These are phyloP conservation scores for Prunella himalayana DNA, from an alignment of 2,113 vertebrate genomes.

Conservation along the genomic window DNA sequence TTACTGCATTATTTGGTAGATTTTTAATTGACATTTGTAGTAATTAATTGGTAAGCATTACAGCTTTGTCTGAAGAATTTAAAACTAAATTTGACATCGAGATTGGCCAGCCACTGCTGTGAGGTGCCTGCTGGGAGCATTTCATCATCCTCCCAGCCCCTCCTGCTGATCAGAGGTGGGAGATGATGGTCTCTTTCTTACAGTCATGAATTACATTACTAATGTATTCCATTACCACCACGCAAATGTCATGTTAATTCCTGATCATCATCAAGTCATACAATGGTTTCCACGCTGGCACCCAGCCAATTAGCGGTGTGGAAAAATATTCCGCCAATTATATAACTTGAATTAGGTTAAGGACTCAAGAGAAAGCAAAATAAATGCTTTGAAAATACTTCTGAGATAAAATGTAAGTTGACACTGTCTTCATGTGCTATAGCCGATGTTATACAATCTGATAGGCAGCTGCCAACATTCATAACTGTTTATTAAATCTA, in stretches of 20 bases:
- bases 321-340: slow-evolving; percentile 85
- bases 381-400: slow-evolving; percentile 73
- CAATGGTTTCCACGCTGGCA: slow-evolving; percentile 81
- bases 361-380: slow-evolving; percentile 76
- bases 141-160: slow-evolving; percentile 78
- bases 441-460: slow-evolving; percentile 76
- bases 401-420: slow-evolving; percentile 79
- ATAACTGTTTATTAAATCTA: slow-evolving; percentile 84
- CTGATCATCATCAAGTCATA: slow-evolving; percentile 87
- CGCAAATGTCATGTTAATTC: slow-evolving; percentile 94
- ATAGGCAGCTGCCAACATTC: slow-evolving; percentile 81
- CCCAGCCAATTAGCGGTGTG: slow-evolving; percentile 80
- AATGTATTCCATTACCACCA: slow-evolving; percentile 90
- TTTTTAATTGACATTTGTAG: slow-evolving; percentile 85
- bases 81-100: slow-evolving; percentile 83
- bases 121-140: slow-evolving; percentile 74
- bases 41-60: slow-evolving; percentile 85
- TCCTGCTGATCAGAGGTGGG: slow-evolving; percentile 70
- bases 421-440: slow-evolving; percentile 71
- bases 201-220: slow-evolving; percentile 86
- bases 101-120: slow-evolving; percentile 71
- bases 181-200: slow-evolving; percentile 77
- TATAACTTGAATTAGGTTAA: slow-evolving; percentile 74
- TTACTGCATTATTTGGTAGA: slow-evolving; percentile 76
- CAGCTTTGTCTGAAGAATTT: slow-evolving; percentile 72